A percentile compares a stretch with the other conserved stretches of the same genome.
These are phyloP conservation scores for Prionchulus punctatus DNA, from an alignment of 2,888 invertebrate species.

Conservation along the genomic window DNA sequence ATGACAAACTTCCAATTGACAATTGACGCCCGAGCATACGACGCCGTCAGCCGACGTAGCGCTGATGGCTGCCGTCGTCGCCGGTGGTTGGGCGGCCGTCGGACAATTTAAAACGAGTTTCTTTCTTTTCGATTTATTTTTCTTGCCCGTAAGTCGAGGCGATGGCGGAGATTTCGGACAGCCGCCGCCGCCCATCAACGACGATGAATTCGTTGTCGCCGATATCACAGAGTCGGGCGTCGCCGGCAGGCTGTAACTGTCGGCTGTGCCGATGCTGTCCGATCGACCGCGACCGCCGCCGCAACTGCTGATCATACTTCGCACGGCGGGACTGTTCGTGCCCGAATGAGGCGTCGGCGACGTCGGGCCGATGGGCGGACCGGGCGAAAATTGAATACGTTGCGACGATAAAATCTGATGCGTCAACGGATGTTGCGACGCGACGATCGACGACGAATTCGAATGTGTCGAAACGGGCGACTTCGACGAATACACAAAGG, in stretches of 20 bases:
- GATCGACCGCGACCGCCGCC: not conserved
- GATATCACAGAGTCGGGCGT: not conserved
- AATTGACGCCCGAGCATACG: not conserved
- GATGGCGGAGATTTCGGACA: not conserved
- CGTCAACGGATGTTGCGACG: slow-evolving; percentile 1
- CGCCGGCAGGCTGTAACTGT: not conserved
- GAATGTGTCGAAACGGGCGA: too few relatives aligned
- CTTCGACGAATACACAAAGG: too few relatives aligned
- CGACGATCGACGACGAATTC: too few relatives aligned
- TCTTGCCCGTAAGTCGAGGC: too few relatives aligned
- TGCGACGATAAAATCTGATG: not conserved
- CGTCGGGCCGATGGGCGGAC: not conserved
- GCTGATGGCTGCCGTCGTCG: not conserved
- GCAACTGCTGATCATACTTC: not conserved
- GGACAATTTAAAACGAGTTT: not conserved
- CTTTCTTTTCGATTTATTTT: not conserved
- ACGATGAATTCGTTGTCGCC: not conserved
- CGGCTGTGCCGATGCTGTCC: not conserved
- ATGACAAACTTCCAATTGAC: slow-evolving; percentile 14
- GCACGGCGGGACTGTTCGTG: not conserved
- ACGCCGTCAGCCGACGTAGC: not conserved
- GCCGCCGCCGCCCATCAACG: not conserved
- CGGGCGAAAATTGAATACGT: not conserved
- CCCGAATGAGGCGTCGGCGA: too few relatives aligned
- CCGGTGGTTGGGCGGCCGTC: not conserved